Conservation (phyloP, 37 sponge, comb jelly and placozoan species). For the Agelas oroides region DNA sequence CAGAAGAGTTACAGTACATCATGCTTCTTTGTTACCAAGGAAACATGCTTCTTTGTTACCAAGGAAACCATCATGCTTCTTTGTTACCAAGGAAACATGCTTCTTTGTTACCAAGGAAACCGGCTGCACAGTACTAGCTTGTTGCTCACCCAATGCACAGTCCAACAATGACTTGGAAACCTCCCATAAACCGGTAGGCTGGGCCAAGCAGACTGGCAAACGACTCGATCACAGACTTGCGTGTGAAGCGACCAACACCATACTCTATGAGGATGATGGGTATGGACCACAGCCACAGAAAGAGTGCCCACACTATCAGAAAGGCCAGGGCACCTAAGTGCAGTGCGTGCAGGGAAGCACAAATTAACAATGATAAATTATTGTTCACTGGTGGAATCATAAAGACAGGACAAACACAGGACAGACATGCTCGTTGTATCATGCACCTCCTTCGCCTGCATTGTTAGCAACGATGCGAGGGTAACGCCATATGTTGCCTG, state of each 20-base stretch:
- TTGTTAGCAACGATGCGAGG: slow-evolving; percentile 84
- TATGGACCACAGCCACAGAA: slow-evolving; percentile 88
- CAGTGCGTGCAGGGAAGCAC: background rate
- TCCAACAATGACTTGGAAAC: slow-evolving; percentile 52
- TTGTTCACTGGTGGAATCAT: no score
- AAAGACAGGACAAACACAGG: no score
- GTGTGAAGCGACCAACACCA: slow-evolving; percentile 81
- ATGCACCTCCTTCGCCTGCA: slow-evolving; percentile 73
- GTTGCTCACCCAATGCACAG: slow-evolving; percentile 67
- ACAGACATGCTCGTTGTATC: no score
- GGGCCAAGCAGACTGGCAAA: slow-evolving; percentile 71
- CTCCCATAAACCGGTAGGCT: slow-evolving; percentile 79
- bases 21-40: no score
- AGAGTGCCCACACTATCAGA: slow-evolving; percentile 77
- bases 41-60: no score
- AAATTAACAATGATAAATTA: no score
- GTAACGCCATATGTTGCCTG: slow-evolving; percentile 92
- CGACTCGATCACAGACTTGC: slow-evolving; percentile 67
- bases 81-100: no score
- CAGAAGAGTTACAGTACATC: no score
- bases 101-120: no score
- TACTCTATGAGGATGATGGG: slow-evolving; percentile 86
- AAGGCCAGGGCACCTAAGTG: slow-evolving; percentile 79
- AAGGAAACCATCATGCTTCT: no score
- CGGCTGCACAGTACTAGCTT: no score